phyloP scores from a whole-genome alignment of 2,797 vertebrate genomes.

The Florisuga fusca region DNA sequence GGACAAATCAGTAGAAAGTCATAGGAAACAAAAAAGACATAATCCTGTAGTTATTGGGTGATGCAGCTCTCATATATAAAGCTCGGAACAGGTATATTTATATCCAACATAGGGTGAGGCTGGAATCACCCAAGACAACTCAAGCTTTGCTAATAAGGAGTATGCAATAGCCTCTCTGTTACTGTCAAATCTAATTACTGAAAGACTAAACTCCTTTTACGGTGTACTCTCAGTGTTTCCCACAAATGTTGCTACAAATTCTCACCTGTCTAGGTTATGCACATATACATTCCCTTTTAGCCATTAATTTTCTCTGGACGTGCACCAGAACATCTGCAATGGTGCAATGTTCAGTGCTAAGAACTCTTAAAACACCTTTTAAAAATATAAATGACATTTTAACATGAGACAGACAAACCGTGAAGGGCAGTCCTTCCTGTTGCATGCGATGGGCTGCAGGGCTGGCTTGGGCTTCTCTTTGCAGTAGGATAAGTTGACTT shows the following conservation, averaged over 20 bases:
- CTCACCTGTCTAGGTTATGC: background rate
- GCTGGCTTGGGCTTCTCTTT: slow-evolving; percentile 77
- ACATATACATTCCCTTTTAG: background rate
- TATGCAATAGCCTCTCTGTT: background rate
- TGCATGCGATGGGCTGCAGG: slow-evolving; percentile 79
- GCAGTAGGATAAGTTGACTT: slow-evolving; percentile 79
- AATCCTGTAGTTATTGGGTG: background rate
- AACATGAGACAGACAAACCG: slow-evolving; percentile 75
- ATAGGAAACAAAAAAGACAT: background rate
- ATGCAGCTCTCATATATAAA: background rate
- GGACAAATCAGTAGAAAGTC: background rate
- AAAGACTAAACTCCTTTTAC: background rate
- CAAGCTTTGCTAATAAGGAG: background rate
- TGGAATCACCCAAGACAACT: background rate
- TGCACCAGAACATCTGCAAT: background rate
- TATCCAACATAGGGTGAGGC: rapidly evolving
- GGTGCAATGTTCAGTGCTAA: background rate
- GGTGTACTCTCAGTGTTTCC: background rate
- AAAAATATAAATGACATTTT: background rate
- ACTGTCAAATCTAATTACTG: background rate
- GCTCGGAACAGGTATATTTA: background rate
- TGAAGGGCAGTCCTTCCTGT: slow-evolving; percentile 88
- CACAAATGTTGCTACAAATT: background rate
- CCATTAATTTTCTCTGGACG: background rate
- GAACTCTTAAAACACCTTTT: background rate